Conservation (phyloP, 2,113 vertebrate species). For the Propithecus coquereli region DNA sequence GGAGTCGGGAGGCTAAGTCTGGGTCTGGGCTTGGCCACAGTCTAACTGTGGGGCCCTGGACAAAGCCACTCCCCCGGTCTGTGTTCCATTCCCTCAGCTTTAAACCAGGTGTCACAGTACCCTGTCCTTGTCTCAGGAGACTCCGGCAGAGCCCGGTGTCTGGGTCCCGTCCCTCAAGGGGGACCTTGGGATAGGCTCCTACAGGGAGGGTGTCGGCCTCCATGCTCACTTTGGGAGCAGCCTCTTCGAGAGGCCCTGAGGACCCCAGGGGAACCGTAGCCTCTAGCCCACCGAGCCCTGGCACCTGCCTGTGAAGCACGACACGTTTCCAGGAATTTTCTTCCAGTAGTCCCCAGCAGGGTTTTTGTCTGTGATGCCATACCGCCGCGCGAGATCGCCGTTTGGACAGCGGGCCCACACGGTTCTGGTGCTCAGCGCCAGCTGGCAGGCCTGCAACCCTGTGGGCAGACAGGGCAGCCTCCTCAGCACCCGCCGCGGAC, state of each 20-base stretch:
- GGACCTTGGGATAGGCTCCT: not conserved
- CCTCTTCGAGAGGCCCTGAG: not conserved
- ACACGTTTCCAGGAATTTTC: constrained; percentile 90
- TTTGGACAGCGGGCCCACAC: constrained; percentile 95
- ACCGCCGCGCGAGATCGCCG: constrained; percentile 93
- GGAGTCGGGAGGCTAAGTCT: too few species aligned
- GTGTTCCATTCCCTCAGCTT: not conserved
- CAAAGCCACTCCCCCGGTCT: rapidly evolving
- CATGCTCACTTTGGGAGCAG: not conserved
- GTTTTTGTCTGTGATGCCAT: constrained; percentile 92
- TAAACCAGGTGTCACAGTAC: rapidly evolving
- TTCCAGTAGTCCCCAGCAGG: constrained; percentile 99
- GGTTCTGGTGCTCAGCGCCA: constrained; percentile 90
- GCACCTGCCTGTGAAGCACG: constrained; percentile 89
- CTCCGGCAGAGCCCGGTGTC: not conserved
- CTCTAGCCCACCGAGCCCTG: not conserved
- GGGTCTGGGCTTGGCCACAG: rapidly evolving
- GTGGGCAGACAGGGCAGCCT: not conserved
- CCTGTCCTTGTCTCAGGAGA: not conserved
- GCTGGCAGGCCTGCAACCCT: constrained; percentile 93
- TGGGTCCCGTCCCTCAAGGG: rapidly evolving
- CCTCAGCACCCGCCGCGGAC: not conserved
- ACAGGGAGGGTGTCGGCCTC: not conserved
- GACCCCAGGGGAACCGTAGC: too few species aligned
- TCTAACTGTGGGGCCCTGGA: not conserved